A percentile compares a stretch with the other conserved stretches of the same genome.
Conservation (phyloP, 2,113 vertebrate genomes). For the Dicerorhinus sumatrensis region DNA sequence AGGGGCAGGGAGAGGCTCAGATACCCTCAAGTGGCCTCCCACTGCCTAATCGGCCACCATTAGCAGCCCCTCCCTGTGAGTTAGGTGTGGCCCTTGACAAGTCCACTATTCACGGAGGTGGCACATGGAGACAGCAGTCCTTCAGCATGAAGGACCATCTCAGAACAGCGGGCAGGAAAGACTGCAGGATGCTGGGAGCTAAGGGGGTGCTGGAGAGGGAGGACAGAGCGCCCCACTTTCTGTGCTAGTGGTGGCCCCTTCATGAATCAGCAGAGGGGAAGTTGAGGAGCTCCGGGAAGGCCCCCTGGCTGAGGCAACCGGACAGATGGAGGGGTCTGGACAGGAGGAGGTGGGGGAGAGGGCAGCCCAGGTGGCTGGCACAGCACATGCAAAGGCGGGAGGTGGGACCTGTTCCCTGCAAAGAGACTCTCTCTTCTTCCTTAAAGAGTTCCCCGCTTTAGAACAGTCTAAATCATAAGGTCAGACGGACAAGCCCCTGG, state of each 20-base stretch:
- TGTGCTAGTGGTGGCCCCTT: not conserved
- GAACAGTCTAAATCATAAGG: not conserved
- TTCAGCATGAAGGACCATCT: not conserved
- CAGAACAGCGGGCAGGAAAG: not conserved
- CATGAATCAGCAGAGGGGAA: not conserved
- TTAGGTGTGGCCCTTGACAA: not conserved
- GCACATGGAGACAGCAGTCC: not conserved
- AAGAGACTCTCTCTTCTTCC: not conserved
- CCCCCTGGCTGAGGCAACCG: not conserved
- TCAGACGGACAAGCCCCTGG: not conserved
- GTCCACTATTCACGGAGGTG: not conserved
- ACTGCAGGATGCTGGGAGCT: not conserved
- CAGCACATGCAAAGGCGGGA: not conserved
- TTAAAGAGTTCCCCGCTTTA: not conserved
- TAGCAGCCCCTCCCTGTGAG: not conserved
- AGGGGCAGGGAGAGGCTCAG: fast-evolving
- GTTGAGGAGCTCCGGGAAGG: not conserved
- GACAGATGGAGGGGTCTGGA: not conserved
- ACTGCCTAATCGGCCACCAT: fast-evolving
- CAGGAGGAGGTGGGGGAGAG: not conserved
- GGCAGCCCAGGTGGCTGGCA: not conserved
- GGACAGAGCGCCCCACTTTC: not conserved
- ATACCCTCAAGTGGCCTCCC: not conserved
- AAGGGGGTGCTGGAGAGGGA: not conserved
- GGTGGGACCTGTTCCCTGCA: not conserved